Evolutionary conservation across 30 jellyfish, hydroid and myxozoan species (phyloP), one percentile per base, ranked within the genome.

Genomic region (Chironex yamaguchii): DNA sequence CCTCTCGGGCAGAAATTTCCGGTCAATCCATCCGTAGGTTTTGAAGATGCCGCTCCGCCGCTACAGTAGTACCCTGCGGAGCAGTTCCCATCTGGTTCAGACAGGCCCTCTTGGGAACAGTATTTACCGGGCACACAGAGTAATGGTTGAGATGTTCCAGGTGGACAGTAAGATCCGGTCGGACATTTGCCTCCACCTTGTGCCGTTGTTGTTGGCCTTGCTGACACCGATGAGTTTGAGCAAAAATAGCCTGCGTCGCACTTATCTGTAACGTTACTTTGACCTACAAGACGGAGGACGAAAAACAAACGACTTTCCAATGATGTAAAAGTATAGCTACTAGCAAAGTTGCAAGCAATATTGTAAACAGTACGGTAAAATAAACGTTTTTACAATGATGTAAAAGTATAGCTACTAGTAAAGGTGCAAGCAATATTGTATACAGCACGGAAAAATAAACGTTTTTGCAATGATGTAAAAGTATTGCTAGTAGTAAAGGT

Each of bases 181-280:
- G 99, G 99, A 78, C 99, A 94, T 32, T 89, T 69, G 23, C 99
- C 97, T 17, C 96, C 96, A 9, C 96, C 97, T 81, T 88, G 99
- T 23, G 89, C 53, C 34, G 81, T 77, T 21, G 90, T 54, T 35
- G 91, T 81, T 14, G 99, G 99, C 30, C 91, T 25, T 23, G 91
- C 90, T 32, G 95, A 76, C 6, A 79, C 54, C 1, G 99, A 88
- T 4, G 92, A 92, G 35, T 82, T 82, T 17, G 91, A 68, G 36
- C 99, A 94, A 90, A 23, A 94, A 71, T 89, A 94, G 66, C 99
- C 99, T 58, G 96, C 85, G 58, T 89, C 96, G 52, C 99, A 94
- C 71, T 34, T 42, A 0, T 73, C 99, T 14, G 95, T 84, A 58
- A 94, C 96, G 14, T 83, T 52, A 52, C 91, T 76, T 68, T 36